Evolutionary conservation across 1,140 invertebrate species (phyloP).

Genomic region (Drosophila arizonae): DNA sequence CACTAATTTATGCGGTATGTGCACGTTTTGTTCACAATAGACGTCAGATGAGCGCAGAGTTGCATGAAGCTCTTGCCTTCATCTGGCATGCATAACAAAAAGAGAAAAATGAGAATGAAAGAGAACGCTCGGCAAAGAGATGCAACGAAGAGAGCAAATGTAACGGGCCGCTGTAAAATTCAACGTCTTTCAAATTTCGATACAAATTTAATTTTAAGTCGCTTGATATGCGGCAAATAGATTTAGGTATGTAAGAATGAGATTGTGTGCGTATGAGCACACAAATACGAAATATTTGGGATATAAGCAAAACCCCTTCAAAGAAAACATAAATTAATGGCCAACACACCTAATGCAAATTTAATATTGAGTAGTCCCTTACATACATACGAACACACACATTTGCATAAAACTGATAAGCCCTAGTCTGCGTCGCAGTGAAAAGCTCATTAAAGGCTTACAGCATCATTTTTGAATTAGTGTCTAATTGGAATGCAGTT

Average conservation of each 20-base stretch:
- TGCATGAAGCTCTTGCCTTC: slow-evolving; percentile 25
- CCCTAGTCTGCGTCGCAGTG: not conserved
- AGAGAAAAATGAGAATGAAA: not conserved
- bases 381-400: not conserved
- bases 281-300: slow-evolving; percentile 38
- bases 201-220: slow-evolving; percentile 42
- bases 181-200: slow-evolving; percentile 31
- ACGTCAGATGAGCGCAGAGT: slow-evolving; percentile 42
- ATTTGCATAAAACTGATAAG: slow-evolving; percentile 13
- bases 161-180: slow-evolving; percentile 24
- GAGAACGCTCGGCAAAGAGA: slow-evolving; percentile 18
- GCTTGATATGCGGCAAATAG: slow-evolving; percentile 4
- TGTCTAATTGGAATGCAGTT: slow-evolving; percentile 28
- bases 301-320: not conserved
- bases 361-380: slow-evolving; percentile 11
- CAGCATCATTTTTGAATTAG: slow-evolving; percentile 11
- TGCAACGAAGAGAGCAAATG: slow-evolving; percentile 19
- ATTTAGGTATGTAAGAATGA: not conserved
- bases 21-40: slow-evolving; percentile 44
- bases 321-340: slow-evolving; percentile 4
- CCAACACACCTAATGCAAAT: slow-evolving; percentile 5
- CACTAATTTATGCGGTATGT: slow-evolving; percentile 39
- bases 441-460: slow-evolving; percentile 28
- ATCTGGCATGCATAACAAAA: slow-evolving; percentile 1
- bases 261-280: not conserved